Conservation (phyloP, 2,888 invertebrate species). For the Ernsta delagoae region DNA sequence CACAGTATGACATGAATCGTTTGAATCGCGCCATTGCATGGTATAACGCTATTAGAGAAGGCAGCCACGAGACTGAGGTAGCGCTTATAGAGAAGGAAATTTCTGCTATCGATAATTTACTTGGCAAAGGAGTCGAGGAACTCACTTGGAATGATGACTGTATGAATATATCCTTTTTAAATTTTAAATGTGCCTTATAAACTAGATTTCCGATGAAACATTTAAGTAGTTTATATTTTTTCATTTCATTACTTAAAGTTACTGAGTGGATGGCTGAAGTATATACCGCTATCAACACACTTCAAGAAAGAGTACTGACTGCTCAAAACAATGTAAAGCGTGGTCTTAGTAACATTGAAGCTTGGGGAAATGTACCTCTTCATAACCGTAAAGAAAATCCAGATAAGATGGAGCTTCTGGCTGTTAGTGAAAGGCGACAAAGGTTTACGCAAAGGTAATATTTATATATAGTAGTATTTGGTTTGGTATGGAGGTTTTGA, state of each 20-base stretch:
- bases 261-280: conserved; percentile 89
- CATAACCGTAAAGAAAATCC: conserved; percentile 87
- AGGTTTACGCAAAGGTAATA: conserved; percentile 80
- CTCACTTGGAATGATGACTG: conserved; percentile 93
- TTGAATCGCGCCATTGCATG: conserved; percentile 88
- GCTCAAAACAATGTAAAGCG: conserved; percentile 88
- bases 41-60: conserved; percentile 92
- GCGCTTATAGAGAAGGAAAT: conserved; percentile 91
- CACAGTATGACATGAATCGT: conserved; percentile 83
- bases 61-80: conserved; percentile 91
- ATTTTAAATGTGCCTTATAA: background rate
- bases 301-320: conserved; percentile 88
- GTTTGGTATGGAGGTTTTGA: background rate
- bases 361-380: conserved; percentile 91
- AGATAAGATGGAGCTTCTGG: conserved; percentile 79
- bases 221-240: too few relatives aligned
- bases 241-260: conserved; percentile 59
- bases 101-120: conserved; percentile 87
- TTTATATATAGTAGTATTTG: background rate
- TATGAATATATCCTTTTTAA: conserved; percentile 63
- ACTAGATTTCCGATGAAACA: background rate
- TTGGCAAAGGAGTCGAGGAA: conserved; percentile 88
- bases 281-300: conserved; percentile 87
- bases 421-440: conserved; percentile 82
- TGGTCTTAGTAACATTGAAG: conserved; percentile 84